Evolutionary conservation across 2,797 vertebrate genomes (phyloP), one percentile per base, ranked within the genome.

Genomic region (Sebastes steindachneri): DNA sequence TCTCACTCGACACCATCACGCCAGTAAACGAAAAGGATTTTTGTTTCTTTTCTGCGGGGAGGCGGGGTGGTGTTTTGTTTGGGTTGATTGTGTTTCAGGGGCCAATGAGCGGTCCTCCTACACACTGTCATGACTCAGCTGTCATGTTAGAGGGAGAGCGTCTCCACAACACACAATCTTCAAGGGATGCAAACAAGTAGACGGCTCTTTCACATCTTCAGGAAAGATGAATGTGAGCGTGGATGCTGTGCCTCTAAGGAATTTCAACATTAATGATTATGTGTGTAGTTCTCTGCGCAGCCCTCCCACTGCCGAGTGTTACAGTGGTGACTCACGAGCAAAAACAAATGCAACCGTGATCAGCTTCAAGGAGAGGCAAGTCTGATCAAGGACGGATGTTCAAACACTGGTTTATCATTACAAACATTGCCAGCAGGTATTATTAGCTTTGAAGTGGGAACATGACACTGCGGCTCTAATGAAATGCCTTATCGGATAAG

Each of bases 351-450:
- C 41, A 86, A 64, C 79, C 26, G 10, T n/a, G 62, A 86, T 88
- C 60, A 37, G 41, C 59, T 86, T 82, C 76, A 77, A 79, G 78
- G 81, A 83, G 51, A 92, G 80, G 70, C 93, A 92, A 89, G 93
- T 92, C 90, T 80, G 77, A 91, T 90, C 92, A 93, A 80, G 88
- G 83, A 86, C 65, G 79, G 72, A 84, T 9, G 53, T 71, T 75
- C 57, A 84, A 80, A 86, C 83, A 68, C 67, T 29, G 82, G 75
- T 75, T 89, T 90, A 89, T 86, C 69, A 60, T 87, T 72, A 69
- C 86, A 89, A 75, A 84, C 60, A 11, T 26, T 80, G 66, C 82
- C 70, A 71, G 73, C 66, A 28, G 74, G 73, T 84, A 59, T 72
- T 83, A 71, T 78, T 83, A 71, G 45, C 77, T 88, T 85, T 82